Evolutionary conservation across 2,888 invertebrate species (phyloP).

Genomic region (Trachelus stipa): DNA sequence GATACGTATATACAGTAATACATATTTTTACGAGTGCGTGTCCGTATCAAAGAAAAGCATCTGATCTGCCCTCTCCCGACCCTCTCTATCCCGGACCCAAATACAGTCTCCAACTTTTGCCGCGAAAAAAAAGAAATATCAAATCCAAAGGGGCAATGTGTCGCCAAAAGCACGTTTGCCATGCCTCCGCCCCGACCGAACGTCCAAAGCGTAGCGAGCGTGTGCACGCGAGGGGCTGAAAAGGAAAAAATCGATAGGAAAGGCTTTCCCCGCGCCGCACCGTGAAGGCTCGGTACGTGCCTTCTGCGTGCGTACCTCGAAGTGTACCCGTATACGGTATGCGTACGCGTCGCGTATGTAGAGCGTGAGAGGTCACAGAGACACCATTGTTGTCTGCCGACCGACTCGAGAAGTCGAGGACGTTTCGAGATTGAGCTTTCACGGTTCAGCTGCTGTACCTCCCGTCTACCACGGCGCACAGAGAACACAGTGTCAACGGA

Average conservation of each 20-base stretch:
- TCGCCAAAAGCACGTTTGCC: not conserved
- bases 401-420: slow-evolving; percentile 16
- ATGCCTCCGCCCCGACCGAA: not conserved
- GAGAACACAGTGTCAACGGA: not conserved
- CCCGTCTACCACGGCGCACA: not conserved
- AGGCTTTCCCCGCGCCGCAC: not conserved
- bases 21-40: not conserved
- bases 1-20: not conserved
- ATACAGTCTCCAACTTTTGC: not conserved
- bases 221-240: not conserved
- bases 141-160: not conserved
- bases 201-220: not conserved
- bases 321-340: not conserved
- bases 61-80: not conserved
- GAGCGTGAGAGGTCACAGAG: slow-evolving; percentile 55
- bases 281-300: slow-evolving; percentile 17
- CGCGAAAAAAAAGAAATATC: slow-evolving; percentile 8
- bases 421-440: slow-evolving; percentile 8
- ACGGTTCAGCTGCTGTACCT: slow-evolving; percentile 1
- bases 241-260: not conserved
- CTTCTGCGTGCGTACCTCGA: slow-evolving; percentile 2
- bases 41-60: not conserved
- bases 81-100: not conserved
- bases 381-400: slow-evolving; percentile 52
- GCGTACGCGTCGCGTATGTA: slow-evolving; percentile 34